A percentile compares a stretch with the other conserved stretches of the same genome.
phyloP scores from a whole-genome alignment of 2,113 vertebrate species.

The Mustela lutreola region DNA sequence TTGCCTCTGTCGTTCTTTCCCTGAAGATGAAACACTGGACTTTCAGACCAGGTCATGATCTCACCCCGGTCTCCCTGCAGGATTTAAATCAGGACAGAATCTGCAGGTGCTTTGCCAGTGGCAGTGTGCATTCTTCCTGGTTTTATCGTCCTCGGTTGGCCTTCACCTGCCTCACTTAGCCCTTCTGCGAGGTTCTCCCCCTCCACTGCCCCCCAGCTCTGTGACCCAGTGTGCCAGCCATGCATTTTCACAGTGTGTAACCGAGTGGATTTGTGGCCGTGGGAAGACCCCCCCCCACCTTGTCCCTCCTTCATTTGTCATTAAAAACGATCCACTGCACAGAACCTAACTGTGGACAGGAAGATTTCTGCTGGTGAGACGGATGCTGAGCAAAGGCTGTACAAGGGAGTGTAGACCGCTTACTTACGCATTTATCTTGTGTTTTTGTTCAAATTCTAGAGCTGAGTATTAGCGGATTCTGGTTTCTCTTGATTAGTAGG shows the following conservation, averaged over 20 bases:
- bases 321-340: not conserved
- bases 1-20: not conserved
- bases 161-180: not conserved
- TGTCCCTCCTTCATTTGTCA: not conserved
- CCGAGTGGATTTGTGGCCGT: not conserved
- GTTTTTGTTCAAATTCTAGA: not conserved
- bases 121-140: not conserved
- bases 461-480: not conserved
- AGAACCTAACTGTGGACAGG: not conserved
- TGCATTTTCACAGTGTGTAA: accelerated
- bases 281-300: not conserved
- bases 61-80: not conserved
- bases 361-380: not conserved
- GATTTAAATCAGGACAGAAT: not conserved
- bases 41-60: not conserved
- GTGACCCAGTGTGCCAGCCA: not conserved
- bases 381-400: not conserved
- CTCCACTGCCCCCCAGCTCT: accelerated
- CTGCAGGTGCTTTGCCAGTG: accelerated
- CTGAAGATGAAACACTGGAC: not conserved
- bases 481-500: not conserved
- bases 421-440: not conserved
- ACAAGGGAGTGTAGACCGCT: not conserved
- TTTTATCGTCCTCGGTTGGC: not conserved
- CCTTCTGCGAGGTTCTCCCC: not conserved